phyloP scores from a whole-genome alignment of 2,797 vertebrate species.

The Arnoldichthys spilopterus region DNA sequence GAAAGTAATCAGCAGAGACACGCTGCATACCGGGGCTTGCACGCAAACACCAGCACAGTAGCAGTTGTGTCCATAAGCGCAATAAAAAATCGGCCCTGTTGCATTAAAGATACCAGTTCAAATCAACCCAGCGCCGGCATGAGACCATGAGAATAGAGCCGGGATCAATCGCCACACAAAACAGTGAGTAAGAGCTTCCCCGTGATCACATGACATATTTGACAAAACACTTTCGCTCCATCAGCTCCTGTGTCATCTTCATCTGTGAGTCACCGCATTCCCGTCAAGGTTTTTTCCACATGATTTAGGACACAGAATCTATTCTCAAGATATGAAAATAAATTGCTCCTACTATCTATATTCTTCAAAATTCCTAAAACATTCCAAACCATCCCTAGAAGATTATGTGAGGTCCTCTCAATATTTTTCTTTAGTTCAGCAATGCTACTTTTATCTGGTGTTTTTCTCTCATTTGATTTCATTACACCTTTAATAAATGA shows the following conservation, averaged over 20 bases:
- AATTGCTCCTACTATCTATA: neutral
- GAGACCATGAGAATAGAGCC: conserved; percentile 36
- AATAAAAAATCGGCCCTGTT: conserved; percentile 21
- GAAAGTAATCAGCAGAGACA: conserved; percentile 57
- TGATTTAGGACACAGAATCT: neutral
- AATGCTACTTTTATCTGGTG: neutral
- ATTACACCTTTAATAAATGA: too few species aligned
- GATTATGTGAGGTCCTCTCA: neutral
- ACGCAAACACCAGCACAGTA: conserved; percentile 58
- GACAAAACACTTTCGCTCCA: conserved; percentile 27
- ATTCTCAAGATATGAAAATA: conserved; percentile 11
- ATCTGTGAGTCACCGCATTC: conserved; percentile 5
- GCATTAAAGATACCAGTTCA: conserved; percentile 22
- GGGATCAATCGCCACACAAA: conserved; percentile 13
- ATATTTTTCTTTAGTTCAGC: neutral
- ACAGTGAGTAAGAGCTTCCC: conserved; percentile 31
- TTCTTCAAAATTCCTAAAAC: conserved; percentile 6
- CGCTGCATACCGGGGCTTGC: conserved; percentile 52
- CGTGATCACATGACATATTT: conserved; percentile 21
- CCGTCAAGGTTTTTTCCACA: neutral
- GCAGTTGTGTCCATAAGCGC: conserved; percentile 44
- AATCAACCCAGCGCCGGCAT: conserved; percentile 14
- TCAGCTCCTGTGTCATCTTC: conserved; percentile 8
- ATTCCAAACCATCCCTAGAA: conserved; percentile 30
- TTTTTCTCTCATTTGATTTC: neutral